Evolutionary conservation across 2,888 invertebrate genomes (phyloP).

Genomic region (Machimus rusticus): DNA sequence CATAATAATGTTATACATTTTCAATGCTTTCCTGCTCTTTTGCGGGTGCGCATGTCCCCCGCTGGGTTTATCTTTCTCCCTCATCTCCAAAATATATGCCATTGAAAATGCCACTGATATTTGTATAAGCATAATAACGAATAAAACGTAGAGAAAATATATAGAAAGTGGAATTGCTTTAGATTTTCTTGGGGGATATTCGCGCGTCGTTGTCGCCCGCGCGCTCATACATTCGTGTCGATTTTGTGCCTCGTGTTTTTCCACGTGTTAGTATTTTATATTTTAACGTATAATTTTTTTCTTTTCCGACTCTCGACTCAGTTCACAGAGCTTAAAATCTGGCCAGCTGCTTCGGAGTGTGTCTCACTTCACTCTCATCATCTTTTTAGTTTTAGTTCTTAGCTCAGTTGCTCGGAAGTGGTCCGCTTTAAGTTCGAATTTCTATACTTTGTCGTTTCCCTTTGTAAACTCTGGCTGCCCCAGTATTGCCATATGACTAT

Average conservation of each 20-base stretch:
- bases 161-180: neutral
- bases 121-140: constrained; percentile 8
- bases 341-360: neutral
- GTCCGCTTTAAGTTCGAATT: neutral
- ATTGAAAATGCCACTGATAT: constrained; percentile 16
- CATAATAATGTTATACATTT: neutral
- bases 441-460: neutral
- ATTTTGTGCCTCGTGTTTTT: neutral
- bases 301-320: neutral
- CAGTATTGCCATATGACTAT: neutral
- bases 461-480: neutral
- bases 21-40: neutral
- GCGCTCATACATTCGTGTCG: neutral
- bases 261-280: neutral
- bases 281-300: neutral
- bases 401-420: neutral
- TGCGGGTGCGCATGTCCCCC: neutral
- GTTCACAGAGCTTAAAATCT: neutral
- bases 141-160: neutral
- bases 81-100: constrained; percentile 23
- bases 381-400: neutral
- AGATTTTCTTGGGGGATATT: neutral
- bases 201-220: neutral
- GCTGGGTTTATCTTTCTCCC: constrained; percentile 6
- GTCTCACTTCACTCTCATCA: neutral